Base-by-base conservation (phyloP, 2,113 vertebrate species). In the Cyprinodon variegatus region DNA sequence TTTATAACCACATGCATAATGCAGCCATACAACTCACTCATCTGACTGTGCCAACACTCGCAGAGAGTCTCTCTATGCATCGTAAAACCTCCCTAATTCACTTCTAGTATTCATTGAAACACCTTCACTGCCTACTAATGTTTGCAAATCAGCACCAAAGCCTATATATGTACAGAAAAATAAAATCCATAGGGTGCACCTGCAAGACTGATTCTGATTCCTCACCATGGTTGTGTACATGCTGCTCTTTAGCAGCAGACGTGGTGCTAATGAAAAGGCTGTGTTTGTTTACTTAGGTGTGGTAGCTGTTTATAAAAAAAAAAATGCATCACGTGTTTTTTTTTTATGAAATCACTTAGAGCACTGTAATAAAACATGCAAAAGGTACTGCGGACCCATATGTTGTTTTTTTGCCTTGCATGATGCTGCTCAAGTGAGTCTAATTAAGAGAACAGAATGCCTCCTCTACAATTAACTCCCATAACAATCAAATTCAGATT, bases 41-140 rank as follows among this genome's bases (percentile, higher is more conserved):
- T 38, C 50, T 73, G 61, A 82, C 43, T 68, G 63, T 3, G 39
- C 38, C 46, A 45, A 40, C 69, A 45, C 76, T 68, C 64, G 22
- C 4, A 36, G 38, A 81, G 53, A 7, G 36, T 72, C 20, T 57
- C 61, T 66, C 66, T 10, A 78, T 76, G 76, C 65, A 69, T 53
- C 14, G 43, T 29, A 61, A 65, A 70, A 50, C 3, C 38, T 65
- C 53, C 7, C 50, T 85, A 40, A 82, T 74, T 37, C 70, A 40
- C 61, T 53, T 78, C 86, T 37, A 71, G 65, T 79, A 90, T 89
- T 81, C 86, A 71, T 69, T 82, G 59, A 70, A 75, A 61, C 74
- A 70, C 66, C 66, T 70, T 72, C 29, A 37, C 60, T 0, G 0
- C 48, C 60, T 0, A 10, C 39, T 86, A 68, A 86, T 85, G 84